These are phyloP conservation scores for Corythaixoides concolor DNA, from an alignment of 2,113 vertebrate species.

Conservation along the genomic window DNA sequence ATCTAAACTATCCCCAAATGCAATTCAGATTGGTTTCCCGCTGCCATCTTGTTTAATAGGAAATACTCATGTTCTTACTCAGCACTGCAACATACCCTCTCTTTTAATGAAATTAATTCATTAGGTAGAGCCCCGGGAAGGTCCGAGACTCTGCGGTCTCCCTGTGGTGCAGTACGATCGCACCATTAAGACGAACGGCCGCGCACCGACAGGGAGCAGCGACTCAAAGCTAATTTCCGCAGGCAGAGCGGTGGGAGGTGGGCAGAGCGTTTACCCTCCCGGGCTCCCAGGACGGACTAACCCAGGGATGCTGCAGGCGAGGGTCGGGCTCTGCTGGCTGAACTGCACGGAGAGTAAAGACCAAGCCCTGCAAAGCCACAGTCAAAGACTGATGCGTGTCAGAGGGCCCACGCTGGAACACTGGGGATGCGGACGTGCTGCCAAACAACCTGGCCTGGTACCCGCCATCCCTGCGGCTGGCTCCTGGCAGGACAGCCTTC, in stretches of 20 bases:
- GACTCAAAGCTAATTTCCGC: background rate
- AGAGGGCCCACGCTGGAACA: background rate
- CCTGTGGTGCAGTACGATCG: accelerated
- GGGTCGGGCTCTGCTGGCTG: accelerated
- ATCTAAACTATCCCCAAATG: background rate
- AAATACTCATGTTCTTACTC: background rate
- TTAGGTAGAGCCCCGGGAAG: background rate
- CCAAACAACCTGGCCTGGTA: accelerated
- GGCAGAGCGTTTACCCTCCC: accelerated
- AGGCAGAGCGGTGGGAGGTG: background rate
- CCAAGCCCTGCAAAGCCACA: background rate
- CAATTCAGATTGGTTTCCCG: background rate
- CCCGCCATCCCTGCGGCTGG: background rate
- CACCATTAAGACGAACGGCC: background rate
- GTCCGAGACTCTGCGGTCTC: background rate
- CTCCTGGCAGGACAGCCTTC: background rate
- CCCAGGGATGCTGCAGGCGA: background rate
- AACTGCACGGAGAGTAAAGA: background rate
- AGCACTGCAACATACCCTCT: background rate
- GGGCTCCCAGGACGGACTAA: background rate
- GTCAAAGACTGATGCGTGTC: accelerated
- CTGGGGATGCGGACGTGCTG: accelerated
- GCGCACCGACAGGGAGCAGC: accelerated
- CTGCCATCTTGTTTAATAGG: background rate
- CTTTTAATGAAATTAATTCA: background rate